Conservation (phyloP, 2,797 vertebrate genomes). For the Sebastes diploproa region DNA sequence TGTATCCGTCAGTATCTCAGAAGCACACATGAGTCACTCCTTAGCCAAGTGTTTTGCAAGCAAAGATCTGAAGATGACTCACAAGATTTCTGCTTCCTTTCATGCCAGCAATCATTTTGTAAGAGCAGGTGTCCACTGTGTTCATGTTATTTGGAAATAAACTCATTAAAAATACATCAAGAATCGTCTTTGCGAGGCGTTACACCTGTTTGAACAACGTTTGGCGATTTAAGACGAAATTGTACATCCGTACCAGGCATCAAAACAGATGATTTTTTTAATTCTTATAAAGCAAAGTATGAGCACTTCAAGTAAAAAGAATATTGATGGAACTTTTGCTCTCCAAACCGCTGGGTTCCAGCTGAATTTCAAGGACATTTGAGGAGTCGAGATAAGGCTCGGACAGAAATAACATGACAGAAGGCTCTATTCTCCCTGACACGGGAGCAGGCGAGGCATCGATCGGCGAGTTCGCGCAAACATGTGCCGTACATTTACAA, state of each 20-base stretch:
- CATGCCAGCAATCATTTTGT: constrained; percentile 21
- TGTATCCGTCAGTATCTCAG: constrained; percentile 22
- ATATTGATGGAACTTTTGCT: background rate
- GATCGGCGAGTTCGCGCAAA: constrained; percentile 54
- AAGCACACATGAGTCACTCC: constrained; percentile 22
- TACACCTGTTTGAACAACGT: constrained; percentile 2
- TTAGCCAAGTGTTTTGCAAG: constrained; percentile 23
- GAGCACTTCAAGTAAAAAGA: background rate
- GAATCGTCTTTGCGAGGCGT: background rate
- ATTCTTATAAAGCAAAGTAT: background rate
- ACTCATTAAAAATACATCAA: constrained; percentile 29
- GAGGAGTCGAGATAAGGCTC: constrained; percentile 34
- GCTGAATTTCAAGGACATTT: constrained; percentile 56
- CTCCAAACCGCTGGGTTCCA: background rate
- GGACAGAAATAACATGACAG: constrained; percentile 33
- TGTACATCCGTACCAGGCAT: background rate
- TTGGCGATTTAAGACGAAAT: background rate
- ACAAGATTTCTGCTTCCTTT: constrained; percentile 29
- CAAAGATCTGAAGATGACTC: constrained; percentile 28
- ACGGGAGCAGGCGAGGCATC: constrained; percentile 45
- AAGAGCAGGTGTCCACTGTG: constrained; percentile 18
- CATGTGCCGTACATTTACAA: constrained; percentile 57
- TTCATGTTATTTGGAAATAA: constrained; percentile 13
- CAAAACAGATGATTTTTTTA: background rate
- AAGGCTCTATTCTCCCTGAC: constrained; percentile 42